phyloP scores from a whole-genome alignment of 2,113 vertebrate species.

The Megaceryle maxima region DNA sequence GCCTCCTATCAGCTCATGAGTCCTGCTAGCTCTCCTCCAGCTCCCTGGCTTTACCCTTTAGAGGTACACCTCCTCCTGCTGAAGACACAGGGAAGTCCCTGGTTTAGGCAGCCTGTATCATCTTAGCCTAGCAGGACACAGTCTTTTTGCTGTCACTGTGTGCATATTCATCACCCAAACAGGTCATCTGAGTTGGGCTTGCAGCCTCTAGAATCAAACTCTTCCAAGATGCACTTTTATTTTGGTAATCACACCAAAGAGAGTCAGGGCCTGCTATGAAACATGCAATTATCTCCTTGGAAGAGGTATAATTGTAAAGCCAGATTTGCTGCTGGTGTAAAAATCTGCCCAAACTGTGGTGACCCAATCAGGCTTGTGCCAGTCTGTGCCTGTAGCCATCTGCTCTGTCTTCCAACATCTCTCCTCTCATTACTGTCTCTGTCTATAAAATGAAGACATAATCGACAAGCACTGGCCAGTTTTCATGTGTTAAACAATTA shows the following conservation, averaged over 20 bases:
- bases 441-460: not conserved
- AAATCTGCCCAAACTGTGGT: not conserved
- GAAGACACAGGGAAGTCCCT: not conserved
- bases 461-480: not conserved
- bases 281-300: not conserved
- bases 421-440: rapidly evolving
- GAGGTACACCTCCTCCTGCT: rapidly evolving
- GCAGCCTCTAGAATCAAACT: not conserved
- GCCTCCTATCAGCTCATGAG: not conserved
- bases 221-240: not conserved
- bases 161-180: not conserved
- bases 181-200: not conserved
- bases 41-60: not conserved
- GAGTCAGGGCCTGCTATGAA: not conserved
- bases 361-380: rapidly evolving
- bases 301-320: not conserved
- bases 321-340: not conserved
- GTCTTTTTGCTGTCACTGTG: not conserved
- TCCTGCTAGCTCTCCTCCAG: not conserved
- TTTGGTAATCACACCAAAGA: not conserved
- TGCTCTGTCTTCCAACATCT: rapidly evolving
- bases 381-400: not conserved
- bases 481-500: not conserved
- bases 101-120: not conserved
- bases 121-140: not conserved